A percentile compares a stretch with the other conserved stretches of the same genome.
Conservation (phyloP, 2,113 vertebrate species). For the Pollimyrus isidori region DNA sequence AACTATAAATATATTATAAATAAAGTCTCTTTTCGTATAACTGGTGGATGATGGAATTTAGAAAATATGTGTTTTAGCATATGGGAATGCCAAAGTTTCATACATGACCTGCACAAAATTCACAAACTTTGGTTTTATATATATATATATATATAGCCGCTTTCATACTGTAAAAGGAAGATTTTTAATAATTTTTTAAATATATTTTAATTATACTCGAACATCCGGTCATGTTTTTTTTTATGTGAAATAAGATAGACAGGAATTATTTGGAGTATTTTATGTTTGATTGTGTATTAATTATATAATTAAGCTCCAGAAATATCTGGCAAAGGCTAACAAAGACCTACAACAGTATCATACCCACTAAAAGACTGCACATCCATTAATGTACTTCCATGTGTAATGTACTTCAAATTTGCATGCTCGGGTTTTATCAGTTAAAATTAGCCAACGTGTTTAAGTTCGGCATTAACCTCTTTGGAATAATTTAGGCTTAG, state of each 20-base stretch:
- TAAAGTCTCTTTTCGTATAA: conserved; percentile 72
- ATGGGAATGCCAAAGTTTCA: background rate
- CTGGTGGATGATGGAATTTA: conserved; percentile 36
- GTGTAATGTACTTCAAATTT: background rate
- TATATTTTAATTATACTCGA: background rate
- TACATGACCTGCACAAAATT: background rate
- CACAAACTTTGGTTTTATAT: background rate
- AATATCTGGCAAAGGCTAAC: background rate
- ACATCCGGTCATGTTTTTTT: background rate
- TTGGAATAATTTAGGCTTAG: background rate
- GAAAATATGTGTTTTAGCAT: background rate
- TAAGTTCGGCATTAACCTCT: background rate
- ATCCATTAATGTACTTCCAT: background rate
- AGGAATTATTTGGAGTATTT: background rate
- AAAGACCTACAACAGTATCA: background rate
- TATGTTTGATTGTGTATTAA: background rate
- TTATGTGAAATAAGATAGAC: background rate
- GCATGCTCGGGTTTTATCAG: background rate
- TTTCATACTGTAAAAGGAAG: background rate
- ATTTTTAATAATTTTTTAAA: background rate
- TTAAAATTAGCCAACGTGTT: background rate
- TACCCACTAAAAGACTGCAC: background rate
- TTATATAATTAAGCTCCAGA: background rate
- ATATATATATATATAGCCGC: background rate
- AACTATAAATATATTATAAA: conserved; percentile 87